Conservation (phyloP, 2,888 invertebrate species). For the Suillia variegata region DNA sequence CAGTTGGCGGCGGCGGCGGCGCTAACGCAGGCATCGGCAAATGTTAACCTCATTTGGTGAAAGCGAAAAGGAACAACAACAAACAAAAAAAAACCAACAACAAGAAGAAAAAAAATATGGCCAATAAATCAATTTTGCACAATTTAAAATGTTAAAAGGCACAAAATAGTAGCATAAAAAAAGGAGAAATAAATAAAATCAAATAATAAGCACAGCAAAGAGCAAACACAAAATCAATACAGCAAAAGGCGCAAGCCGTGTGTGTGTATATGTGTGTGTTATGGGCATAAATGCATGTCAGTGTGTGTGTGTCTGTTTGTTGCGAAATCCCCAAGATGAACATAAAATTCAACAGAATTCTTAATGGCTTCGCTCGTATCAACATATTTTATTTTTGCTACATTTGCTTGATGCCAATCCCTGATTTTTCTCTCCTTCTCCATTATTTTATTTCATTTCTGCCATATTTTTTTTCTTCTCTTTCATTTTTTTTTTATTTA, state of each 20-base stretch:
- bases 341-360: slow-evolving; percentile 15
- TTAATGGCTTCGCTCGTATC: slow-evolving; percentile 14
- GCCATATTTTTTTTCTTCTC: not conserved
- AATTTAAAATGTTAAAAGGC: not conserved
- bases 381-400: slow-evolving; percentile 6
- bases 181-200: not conserved
- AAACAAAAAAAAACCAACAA: not conserved
- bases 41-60: not conserved
- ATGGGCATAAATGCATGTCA: too few species aligned
- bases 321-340: slow-evolving; percentile 11
- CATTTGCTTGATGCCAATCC: too few species aligned
- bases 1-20: too few species aligned
- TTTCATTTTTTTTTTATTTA: too few species aligned
- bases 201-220: not conserved
- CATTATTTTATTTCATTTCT: too few species aligned
- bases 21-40: not conserved
- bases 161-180: not conserved
- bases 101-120: not conserved
- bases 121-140: slow-evolving; percentile 8
- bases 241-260: too few species aligned
- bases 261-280: too few species aligned
- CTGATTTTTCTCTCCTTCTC: too few species aligned
- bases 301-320: too few species aligned
- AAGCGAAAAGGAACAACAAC: not conserved
- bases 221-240: too few species aligned